Evolutionary conservation across 2,888 invertebrate species (phyloP).

Genomic region (Hoplodrina blanda): DNA sequence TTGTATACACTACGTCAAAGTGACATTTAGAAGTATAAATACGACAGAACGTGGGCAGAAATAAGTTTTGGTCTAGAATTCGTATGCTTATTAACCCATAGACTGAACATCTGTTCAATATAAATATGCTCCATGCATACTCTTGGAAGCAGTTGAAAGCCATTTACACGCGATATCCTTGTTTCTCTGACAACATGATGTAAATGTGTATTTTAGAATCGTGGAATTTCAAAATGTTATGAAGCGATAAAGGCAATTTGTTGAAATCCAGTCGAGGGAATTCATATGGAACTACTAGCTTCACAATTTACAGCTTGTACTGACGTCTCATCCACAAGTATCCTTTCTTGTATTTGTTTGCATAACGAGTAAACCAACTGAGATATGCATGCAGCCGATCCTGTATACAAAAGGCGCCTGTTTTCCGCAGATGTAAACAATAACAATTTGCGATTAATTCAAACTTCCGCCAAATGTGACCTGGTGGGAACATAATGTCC

Average conservation of each 20-base stretch:
- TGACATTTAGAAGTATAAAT: constrained; percentile 48
- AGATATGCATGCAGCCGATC: constrained; percentile 21
- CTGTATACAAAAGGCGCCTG: constrained; percentile 31
- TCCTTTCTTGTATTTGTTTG: constrained; percentile 34
- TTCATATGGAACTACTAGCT: constrained; percentile 7
- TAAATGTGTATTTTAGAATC: constrained; percentile 21
- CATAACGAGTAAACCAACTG: constrained; percentile 37
- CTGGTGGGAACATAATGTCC: constrained; percentile 55
- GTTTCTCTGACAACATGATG: constrained; percentile 33
- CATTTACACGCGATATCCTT: constrained; percentile 26
- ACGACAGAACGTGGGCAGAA: constrained; percentile 34
- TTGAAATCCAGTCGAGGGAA: constrained; percentile 15
- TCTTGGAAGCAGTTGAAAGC: constrained; percentile 5
- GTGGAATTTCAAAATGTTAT: constrained; percentile 24
- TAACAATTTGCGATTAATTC: constrained; percentile 57
- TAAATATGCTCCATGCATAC: neutral
- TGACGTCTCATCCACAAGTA: constrained; percentile 21
- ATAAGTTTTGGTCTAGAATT: constrained; percentile 36
- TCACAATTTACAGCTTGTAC: constrained; percentile 8
- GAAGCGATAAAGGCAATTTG: constrained; percentile 16
- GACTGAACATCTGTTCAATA: constrained; percentile 44
- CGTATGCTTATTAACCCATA: constrained; percentile 6
- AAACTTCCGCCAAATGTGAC: constrained; percentile 73
- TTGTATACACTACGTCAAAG: constrained; percentile 26
- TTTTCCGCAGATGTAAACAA: constrained; percentile 51